Percentiles rank a stretch among this genome's conserved stretches.
Conservation (phyloP, 2,113 vertebrate genomes). For the Delphinus delphis region DNA sequence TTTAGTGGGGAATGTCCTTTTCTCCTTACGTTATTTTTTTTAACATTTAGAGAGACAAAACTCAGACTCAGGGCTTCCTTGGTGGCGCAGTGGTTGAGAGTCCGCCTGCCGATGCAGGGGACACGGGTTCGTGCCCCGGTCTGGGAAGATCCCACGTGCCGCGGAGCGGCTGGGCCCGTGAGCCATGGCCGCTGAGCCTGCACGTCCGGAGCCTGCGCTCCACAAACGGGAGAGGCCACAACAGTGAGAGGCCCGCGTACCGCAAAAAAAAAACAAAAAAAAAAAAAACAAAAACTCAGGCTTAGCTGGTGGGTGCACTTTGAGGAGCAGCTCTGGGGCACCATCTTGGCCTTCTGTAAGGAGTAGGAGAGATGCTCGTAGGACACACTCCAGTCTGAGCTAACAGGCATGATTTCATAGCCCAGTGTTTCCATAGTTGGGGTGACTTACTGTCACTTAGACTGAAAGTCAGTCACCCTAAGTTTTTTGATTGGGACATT, state of each 20-base stretch:
- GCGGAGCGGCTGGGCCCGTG: too few relatives aligned
- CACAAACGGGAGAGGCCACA: too few relatives aligned
- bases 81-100: too few relatives aligned
- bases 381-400: neutral
- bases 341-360: neutral
- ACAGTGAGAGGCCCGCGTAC: too few relatives aligned
- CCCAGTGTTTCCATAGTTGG: fast-evolving
- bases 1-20: neutral
- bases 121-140: too few relatives aligned
- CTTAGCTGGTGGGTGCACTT: neutral
- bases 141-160: too few relatives aligned
- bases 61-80: neutral
- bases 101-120: too few relatives aligned
- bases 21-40: neutral
- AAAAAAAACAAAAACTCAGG: neutral
- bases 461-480: neutral
- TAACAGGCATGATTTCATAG: neutral
- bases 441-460: neutral
- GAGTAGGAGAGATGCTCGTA: neutral
- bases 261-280: too few relatives aligned
- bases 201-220: too few relatives aligned
- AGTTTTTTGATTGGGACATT: too few relatives aligned
- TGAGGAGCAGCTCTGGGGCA: neutral
- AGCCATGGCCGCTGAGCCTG: too few relatives aligned
- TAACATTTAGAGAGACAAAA: neutral